Percentiles rank a stretch among this genome's conserved stretches.
These are phyloP conservation scores for Dicycla oo DNA, from an alignment of 2,888 invertebrate genomes.

Conservation along the genomic window DNA sequence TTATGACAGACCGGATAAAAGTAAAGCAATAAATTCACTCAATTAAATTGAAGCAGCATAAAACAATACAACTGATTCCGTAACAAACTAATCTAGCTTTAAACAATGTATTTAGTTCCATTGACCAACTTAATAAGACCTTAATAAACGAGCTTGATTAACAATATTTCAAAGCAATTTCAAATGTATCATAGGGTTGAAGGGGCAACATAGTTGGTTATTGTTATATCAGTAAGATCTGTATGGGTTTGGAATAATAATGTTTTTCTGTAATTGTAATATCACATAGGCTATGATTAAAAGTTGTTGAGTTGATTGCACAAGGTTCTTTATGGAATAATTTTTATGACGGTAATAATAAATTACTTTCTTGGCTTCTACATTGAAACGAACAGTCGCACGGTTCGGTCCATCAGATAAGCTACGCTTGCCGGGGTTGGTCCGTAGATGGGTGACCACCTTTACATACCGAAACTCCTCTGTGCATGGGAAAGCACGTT, in stretches of 20 bases:
- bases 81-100: slow-evolving; percentile 27
- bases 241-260: slow-evolving; percentile 59
- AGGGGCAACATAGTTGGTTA: slow-evolving; percentile 51
- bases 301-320: slow-evolving; percentile 46
- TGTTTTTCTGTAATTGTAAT: slow-evolving; percentile 71
- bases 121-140: slow-evolving; percentile 46
- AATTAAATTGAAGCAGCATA: slow-evolving; percentile 33
- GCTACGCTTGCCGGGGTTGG: too few relatives aligned
- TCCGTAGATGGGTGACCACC: too few relatives aligned
- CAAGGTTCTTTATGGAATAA: not conserved
- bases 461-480: too few relatives aligned
- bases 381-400: too few relatives aligned
- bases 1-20: not conserved
- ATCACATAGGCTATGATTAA: slow-evolving; percentile 67
- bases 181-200: slow-evolving; percentile 46
- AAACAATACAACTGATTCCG: slow-evolving; percentile 37
- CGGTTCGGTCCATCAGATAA: too few relatives aligned
- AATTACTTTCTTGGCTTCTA: not conserved
- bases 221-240: slow-evolving; percentile 60
- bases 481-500: too few relatives aligned
- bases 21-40: slow-evolving; percentile 26
- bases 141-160: slow-evolving; percentile 42
- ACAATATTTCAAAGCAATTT: slow-evolving; percentile 50
- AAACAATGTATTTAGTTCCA: slow-evolving; percentile 30
- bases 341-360: not conserved